Evolutionary conservation across 2,113 vertebrate species (phyloP), one percentile per base, ranked within the genome.

Genomic region (Nibea coibor): DNA sequence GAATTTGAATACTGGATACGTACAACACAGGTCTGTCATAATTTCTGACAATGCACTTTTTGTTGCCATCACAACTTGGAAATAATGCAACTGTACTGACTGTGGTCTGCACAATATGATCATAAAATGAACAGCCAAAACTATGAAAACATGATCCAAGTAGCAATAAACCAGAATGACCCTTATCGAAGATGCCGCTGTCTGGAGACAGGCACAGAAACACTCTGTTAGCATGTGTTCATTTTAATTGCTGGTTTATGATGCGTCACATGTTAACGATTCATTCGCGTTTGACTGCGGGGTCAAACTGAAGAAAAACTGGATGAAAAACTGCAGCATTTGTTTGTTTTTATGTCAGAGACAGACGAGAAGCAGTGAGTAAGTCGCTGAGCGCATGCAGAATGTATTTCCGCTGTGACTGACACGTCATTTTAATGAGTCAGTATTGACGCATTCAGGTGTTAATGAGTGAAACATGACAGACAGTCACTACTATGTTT

Each of bases 381-480:
- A 2, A 61, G 31, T 51, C 45, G 17, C 2, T 15, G 54, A 9
- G 35, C 50, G 10, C 19, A 17, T 16, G 8, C 8, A 17, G 39
- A 0, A 2, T 35, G 39, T 35, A 14, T 31, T 43, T 15, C 28
- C 10, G 8, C 42, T 39, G 53, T 16, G 54, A 31, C 15, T 65
- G 22, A 62, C 31, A 28, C 17, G 20, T 68, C 2, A 43, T 53
- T 57, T 16, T 24, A 64, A 64, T 47, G 22, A 45, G n/a, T 9
- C 45, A 66, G 5, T 7, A 77, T 17, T 53, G 54, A 69, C 28
- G 47, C 12, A 7, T 47, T 2, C 14, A 56, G 26, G 24, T 64
- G 50, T 24, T 72, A 64, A 72, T 80, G 39, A 48, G 39, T 22
- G 24, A 72, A 47, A 45, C 24, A 47, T 19, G 9, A 14, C 48